Conservation (phyloP, 92 coral and sea anemone species). For the Phymanthus crucifer region DNA sequence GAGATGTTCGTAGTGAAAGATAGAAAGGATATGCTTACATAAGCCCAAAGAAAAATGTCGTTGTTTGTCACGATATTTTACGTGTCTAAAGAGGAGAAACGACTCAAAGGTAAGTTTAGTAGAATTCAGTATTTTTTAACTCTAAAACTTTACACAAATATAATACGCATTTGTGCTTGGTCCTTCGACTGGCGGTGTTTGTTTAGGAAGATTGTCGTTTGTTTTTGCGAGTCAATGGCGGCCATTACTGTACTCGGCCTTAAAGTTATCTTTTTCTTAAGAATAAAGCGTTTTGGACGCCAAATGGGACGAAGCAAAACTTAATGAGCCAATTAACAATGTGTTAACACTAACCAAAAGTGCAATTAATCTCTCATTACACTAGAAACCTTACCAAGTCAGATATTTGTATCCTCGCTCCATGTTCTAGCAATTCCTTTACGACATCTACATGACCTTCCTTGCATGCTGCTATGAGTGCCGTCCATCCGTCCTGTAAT, state of each 20-base stretch:
- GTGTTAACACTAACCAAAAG: background rate
- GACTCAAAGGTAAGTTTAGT: background rate
- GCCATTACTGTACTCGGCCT: too few relatives aligned
- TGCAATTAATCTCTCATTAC: too few relatives aligned
- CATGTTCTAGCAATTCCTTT: slow-evolving; percentile 80
- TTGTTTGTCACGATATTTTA: background rate
- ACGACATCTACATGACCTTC: slow-evolving; percentile 81
- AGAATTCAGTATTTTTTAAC: too few relatives aligned
- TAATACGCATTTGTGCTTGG: too few relatives aligned
- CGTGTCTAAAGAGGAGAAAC: background rate
- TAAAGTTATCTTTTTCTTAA: too few relatives aligned
- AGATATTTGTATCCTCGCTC: slow-evolving; percentile 79
- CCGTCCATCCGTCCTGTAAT: slow-evolving; percentile 91
- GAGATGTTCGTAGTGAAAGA: background rate
- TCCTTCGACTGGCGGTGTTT: too few relatives aligned
- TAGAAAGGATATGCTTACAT: background rate
- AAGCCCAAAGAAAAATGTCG: background rate
- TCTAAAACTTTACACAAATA: too few relatives aligned
- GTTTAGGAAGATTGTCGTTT: too few relatives aligned
- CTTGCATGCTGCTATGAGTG: slow-evolving; percentile 90
- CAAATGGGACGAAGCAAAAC: too few relatives aligned
- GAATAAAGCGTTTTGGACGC: too few relatives aligned
- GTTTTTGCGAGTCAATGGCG: too few relatives aligned
- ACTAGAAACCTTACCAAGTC: slow-evolving; percentile 77
- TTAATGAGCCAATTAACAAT: too few relatives aligned